A percentile compares a stretch with the other conserved stretches of the same genome.
Evolutionary conservation across 2,113 vertebrate species (phyloP).

Genomic region (Phrynosoma blainvillii): DNA sequence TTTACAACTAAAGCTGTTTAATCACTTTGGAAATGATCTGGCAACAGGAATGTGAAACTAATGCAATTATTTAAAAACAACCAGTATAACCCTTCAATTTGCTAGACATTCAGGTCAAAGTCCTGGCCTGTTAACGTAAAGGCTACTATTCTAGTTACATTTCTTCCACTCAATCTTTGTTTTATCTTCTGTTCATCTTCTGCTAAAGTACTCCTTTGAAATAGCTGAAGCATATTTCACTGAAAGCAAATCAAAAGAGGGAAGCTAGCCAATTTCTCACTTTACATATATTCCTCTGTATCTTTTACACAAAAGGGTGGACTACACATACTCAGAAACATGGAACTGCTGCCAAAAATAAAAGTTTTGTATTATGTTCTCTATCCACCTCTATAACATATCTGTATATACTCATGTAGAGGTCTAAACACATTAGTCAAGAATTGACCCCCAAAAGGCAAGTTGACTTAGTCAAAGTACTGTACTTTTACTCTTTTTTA

Average conservation of each 20-base stretch:
- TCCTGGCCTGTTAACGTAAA: neutral
- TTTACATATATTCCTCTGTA: neutral
- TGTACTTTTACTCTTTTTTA: too few species aligned
- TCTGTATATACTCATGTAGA: too few species aligned
- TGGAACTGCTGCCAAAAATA: neutral
- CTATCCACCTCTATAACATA: neutral
- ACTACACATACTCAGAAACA: neutral
- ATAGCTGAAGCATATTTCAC: neutral
- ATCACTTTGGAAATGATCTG: neutral
- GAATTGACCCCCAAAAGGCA: too few species aligned
- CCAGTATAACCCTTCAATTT: neutral
- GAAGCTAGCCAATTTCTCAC: neutral
- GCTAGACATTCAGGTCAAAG: neutral
- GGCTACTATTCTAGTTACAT: neutral
- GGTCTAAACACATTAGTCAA: too few species aligned
- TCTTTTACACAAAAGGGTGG: neutral
- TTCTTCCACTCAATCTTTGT: neutral
- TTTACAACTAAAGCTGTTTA: constrained; percentile 14
- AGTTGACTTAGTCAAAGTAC: too few species aligned
- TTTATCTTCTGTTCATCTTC: neutral
- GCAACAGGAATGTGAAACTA: constrained; percentile 2
- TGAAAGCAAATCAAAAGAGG: neutral
- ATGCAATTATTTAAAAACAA: constrained; percentile 11
- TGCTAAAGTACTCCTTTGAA: neutral
- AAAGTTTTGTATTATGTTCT: neutral